A percentile compares a stretch with the other conserved stretches of the same genome.
These are phyloP conservation scores for Psococerastis gibbosa DNA, from an alignment of 2,888 invertebrate species.

Conservation along the genomic window DNA sequence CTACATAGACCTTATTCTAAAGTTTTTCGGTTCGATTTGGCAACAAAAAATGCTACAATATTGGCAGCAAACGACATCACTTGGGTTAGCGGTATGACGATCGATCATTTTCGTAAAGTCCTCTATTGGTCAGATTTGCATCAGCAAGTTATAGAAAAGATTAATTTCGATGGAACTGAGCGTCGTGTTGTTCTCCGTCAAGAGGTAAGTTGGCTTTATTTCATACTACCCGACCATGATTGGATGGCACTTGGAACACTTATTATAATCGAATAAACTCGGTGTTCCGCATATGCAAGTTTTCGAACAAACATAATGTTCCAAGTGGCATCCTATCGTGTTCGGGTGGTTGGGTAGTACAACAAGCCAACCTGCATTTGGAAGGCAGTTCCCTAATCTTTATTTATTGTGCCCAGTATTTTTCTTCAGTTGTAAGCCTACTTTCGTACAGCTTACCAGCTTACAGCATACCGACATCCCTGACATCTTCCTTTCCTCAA, in stretches of 20 bases:
- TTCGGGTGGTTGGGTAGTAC: neutral
- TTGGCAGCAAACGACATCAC: conserved; percentile 27
- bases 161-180: conserved; percentile 30
- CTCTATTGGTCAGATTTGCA: conserved; percentile 61
- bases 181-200: conserved; percentile 27
- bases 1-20: conserved; percentile 18
- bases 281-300: no score
- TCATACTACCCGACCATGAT: no score
- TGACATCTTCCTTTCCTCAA: no score
- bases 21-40: conserved; percentile 30
- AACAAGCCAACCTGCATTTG: neutral
- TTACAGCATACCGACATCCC: no score
- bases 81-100: conserved; percentile 36
- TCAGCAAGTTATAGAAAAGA: conserved; percentile 30
- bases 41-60: conserved; percentile 27
- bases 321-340: no score
- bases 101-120: conserved; percentile 35
- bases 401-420: no score
- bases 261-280: no score
- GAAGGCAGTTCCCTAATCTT: neutral
- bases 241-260: no score
- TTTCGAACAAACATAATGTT: no score
- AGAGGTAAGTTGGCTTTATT: conserved; percentile 14
- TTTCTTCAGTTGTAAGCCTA: no score
- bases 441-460: no score